Conservation (phyloP, 2,888 invertebrate genomes). For the Coecobrya sp. region DNA sequence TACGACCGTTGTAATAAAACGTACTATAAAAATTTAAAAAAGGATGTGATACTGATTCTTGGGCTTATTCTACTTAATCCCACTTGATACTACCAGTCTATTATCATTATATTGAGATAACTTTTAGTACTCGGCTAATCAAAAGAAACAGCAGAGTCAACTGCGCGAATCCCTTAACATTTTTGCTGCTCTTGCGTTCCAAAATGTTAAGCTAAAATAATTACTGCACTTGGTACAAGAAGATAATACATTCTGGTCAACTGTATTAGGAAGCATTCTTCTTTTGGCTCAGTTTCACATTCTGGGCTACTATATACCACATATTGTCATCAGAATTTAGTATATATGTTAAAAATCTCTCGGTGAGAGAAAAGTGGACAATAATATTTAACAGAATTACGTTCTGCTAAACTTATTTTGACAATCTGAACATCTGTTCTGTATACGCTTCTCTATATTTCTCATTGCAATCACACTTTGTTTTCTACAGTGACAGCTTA, state of each 20-base stretch:
- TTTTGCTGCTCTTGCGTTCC: background rate
- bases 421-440: background rate
- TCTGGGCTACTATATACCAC: no score
- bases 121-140: background rate
- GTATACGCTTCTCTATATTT: background rate
- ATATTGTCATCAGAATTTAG: no score
- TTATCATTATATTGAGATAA: conserved; percentile 12
- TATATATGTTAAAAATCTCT: background rate
- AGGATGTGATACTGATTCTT: background rate
- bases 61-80: background rate
- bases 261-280: background rate
- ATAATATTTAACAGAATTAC: conserved; percentile 7
- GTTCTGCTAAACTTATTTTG: background rate
- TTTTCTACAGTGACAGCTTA: background rate
- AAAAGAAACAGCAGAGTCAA: background rate
- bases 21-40: conserved; percentile 16
- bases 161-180: background rate
- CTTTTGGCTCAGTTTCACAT: background rate
- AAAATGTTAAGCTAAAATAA: background rate
- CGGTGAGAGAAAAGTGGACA: background rate
- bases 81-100: background rate
- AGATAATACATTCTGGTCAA: background rate
- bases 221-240: background rate
- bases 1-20: background rate
- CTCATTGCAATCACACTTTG: background rate